A percentile compares a stretch with the other conserved stretches of the same genome.
Conservation (phyloP, 2,888 invertebrate species). For the Hyalella azteca region DNA sequence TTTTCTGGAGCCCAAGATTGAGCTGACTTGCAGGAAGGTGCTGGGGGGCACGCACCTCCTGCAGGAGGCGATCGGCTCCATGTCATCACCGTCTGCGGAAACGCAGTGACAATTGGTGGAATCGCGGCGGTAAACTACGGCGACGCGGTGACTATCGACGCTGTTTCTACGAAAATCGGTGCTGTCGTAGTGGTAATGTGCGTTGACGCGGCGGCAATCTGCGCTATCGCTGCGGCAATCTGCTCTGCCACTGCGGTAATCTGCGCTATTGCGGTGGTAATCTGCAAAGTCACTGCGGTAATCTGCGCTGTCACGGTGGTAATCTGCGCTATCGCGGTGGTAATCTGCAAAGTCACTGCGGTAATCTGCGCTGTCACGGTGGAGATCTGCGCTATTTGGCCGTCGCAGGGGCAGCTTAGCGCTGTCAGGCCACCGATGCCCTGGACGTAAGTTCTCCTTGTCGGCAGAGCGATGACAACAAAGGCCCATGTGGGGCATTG, state of each 20-base stretch:
- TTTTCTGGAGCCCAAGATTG: constrained; percentile 6
- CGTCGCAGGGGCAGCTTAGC: neutral
- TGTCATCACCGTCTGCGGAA: too few relatives aligned
- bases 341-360: neutral
- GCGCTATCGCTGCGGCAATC: neutral
- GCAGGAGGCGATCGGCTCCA: neutral
- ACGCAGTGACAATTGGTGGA: neutral
- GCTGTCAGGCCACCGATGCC: neutral
- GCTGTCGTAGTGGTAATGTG: neutral
- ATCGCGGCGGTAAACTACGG: neutral
- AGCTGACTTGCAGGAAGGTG: constrained; percentile 19
- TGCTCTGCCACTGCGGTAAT: neutral
- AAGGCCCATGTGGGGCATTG: constrained; percentile 25
- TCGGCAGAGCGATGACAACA: constrained; percentile 17
- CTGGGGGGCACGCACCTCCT: neutral
- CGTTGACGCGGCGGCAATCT: too few relatives aligned
- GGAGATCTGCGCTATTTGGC: neutral
- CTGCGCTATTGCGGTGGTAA: neutral
- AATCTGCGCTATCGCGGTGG: neutral
- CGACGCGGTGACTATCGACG: neutral
- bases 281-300: too few relatives aligned
- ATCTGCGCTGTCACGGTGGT: neutral
- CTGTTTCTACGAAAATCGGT: neutral
- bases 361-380: neutral
- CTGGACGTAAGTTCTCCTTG: neutral